Evolutionary conservation across 2,888 invertebrate genomes (phyloP).

Genomic region (Physocephala rufipes): DNA sequence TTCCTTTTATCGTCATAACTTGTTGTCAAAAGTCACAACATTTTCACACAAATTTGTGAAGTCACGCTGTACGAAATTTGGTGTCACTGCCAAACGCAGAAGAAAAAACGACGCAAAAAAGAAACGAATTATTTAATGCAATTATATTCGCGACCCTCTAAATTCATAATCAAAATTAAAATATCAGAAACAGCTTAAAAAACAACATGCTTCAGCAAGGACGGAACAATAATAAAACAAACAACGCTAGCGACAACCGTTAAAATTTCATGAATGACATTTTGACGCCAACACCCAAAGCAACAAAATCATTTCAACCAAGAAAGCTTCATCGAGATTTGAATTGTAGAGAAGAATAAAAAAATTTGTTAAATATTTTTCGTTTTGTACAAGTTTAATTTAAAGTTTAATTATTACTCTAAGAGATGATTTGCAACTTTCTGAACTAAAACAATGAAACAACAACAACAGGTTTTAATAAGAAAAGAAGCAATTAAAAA

Average conservation of each 20-base stretch:
- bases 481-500: too few species aligned
- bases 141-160: slow-evolving; percentile 26
- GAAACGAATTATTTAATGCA: slow-evolving; percentile 23
- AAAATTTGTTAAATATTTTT: too few species aligned
- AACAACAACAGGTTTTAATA: too few species aligned
- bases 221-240: background rate
- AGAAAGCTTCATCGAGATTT: background rate
- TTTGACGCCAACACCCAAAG: background rate
- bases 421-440: background rate
- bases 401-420: slow-evolving; percentile 20
- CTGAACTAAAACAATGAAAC: too few species aligned
- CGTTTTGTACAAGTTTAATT: background rate
- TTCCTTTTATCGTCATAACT: too few species aligned
- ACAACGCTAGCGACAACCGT: slow-evolving; percentile 12
- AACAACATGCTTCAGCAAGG: background rate
- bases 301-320: background rate
- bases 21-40: background rate
- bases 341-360: background rate
- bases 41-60: too few species aligned
- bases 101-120: too few species aligned
- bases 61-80: background rate
- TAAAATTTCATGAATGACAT: background rate
- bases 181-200: background rate
- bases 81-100: too few species aligned
- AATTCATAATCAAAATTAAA: slow-evolving; percentile 12